Conservation (phyloP, 1,140 invertebrate genomes). For the Drosophila ogumai region DNA sequence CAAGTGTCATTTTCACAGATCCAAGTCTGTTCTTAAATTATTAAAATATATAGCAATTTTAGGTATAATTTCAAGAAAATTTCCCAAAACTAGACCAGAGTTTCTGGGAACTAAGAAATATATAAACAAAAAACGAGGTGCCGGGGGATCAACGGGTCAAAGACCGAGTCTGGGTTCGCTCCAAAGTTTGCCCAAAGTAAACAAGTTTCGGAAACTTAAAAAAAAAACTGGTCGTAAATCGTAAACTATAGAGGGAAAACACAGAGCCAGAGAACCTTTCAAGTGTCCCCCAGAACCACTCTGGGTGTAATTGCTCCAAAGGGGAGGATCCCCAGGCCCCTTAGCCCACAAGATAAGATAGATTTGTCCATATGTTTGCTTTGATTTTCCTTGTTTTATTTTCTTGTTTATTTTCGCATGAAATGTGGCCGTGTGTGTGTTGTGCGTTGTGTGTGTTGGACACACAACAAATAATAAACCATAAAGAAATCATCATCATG, state of each 20-base stretch:
- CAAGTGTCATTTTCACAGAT: not conserved
- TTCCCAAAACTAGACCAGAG: no score
- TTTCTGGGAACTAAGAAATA: not conserved
- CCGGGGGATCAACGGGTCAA: conserved; percentile 17
- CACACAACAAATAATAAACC: conserved; percentile 50
- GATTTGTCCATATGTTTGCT: conserved; percentile 25
- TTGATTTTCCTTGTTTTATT: conserved; percentile 46
- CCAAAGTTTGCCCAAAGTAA: conserved; percentile 28
- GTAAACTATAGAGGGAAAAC: conserved; percentile 9
- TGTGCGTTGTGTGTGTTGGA: conserved; percentile 44
- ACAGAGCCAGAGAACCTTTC: conserved; percentile 14
- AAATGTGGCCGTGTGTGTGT: conserved; percentile 54
- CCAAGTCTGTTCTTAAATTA: not conserved
- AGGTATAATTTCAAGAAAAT: no score
- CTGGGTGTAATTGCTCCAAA: not conserved
- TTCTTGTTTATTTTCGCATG: conserved; percentile 50
- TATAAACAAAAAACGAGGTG: not conserved
- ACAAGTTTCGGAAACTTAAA: conserved; percentile 23
- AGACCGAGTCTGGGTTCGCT: conserved; percentile 17
- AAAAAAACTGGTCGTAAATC: conserved; percentile 20
- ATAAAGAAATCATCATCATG: conserved; percentile 47
- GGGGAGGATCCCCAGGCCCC: not conserved
- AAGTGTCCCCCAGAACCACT: conserved; percentile 1
- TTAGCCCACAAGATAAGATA: conserved; percentile 24
- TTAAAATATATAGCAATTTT: not conserved